Evolutionary conservation across 2,797 vertebrate species (phyloP).

Genomic region (Schizothorax lantsangensis): DNA sequence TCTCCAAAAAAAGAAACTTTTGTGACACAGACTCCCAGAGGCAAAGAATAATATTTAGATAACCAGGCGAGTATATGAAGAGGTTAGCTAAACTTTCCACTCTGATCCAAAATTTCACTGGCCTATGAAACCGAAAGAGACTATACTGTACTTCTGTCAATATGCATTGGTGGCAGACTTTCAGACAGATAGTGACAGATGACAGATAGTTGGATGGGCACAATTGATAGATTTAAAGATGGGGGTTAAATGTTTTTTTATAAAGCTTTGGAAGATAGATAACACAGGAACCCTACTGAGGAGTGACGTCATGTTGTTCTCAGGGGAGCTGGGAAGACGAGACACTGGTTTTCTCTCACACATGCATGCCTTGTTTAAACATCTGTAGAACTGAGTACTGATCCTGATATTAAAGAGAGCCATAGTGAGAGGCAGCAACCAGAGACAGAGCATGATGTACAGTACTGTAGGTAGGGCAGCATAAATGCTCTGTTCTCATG

Average conservation of each 20-base stretch:
- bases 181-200: constrained; percentile 16
- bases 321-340: constrained; percentile 1
- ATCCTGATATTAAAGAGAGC: constrained; percentile 1
- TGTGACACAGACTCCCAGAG: constrained; percentile 48
- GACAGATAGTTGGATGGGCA: background rate
- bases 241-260: background rate
- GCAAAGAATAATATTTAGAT: constrained; percentile 67
- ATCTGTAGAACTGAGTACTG: constrained; percentile 32
- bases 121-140: background rate
- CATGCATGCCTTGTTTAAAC: constrained; percentile 37
- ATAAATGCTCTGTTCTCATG: background rate
- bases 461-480: background rate
- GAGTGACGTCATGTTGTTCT: background rate
- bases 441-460: background rate
- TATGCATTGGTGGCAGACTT: background rate
- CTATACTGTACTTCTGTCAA: background rate
- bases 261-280: background rate
- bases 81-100: constrained; percentile 62
- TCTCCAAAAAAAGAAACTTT: constrained; percentile 29
- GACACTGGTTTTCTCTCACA: background rate
- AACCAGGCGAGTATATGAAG: constrained; percentile 58
- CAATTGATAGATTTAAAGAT: background rate
- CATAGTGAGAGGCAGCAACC: background rate
- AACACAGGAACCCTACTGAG: background rate
- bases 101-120: constrained; percentile 15